These are phyloP conservation scores for Oxyura jamaicensis DNA, from an alignment of 2,113 vertebrate genomes.

Conservation along the genomic window DNA sequence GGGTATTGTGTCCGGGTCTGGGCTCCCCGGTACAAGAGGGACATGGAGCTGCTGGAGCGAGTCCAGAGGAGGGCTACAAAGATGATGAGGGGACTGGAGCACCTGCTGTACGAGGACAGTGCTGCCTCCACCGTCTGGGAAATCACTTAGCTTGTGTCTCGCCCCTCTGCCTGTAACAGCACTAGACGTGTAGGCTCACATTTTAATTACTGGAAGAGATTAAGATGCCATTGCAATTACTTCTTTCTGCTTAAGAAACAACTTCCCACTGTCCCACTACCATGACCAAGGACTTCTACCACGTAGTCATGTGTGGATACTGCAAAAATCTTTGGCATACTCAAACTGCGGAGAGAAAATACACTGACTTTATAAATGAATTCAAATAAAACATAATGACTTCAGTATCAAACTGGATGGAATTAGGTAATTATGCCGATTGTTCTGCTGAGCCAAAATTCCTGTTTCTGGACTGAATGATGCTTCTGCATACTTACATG, in stretches of 20 bases:
- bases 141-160: neutral
- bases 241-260: neutral
- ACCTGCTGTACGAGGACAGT: no score
- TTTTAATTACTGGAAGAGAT: neutral
- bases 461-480: neutral
- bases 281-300: neutral
- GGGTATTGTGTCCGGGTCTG: no score
- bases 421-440: neutral
- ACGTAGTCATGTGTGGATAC: neutral
- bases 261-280: neutral
- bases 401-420: neutral
- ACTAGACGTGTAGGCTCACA: neutral
- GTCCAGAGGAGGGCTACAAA: no score
- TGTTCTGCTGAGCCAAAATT: neutral
- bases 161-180: neutral
- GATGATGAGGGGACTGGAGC: no score
- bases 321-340: neutral
- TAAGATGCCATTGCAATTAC: neutral
- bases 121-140: neutral
- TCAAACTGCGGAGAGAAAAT: neutral
- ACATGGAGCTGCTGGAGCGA: no score
- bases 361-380: neutral
- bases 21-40: no score
- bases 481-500: neutral
- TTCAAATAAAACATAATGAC: neutral